phyloP scores from a whole-genome alignment of 2,797 vertebrate species.

The Lemur catta region DNA sequence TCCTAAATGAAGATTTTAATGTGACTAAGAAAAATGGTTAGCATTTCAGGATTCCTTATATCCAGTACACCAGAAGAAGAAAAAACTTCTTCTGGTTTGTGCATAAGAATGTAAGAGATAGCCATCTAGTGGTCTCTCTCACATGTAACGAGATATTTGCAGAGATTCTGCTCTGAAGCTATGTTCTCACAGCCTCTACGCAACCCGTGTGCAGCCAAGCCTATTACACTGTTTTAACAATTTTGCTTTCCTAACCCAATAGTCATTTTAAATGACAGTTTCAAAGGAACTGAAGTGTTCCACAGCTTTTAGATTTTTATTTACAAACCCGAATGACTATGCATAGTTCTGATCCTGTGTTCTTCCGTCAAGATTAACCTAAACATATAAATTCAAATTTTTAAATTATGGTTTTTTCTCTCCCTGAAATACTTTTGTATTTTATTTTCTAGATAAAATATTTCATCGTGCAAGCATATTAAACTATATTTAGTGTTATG shows the following conservation, averaged over 20 bases:
- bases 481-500: not conserved
- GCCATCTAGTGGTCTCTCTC: slow-evolving; percentile 21
- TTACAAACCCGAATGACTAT: not conserved
- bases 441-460: not conserved
- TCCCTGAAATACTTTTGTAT: not conserved
- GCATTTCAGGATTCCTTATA: not conserved
- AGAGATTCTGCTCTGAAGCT: not conserved
- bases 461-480: not conserved
- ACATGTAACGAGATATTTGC: fast-evolving
- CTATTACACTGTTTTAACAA: not conserved
- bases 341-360: not conserved
- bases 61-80: not conserved
- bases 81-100: not conserved
- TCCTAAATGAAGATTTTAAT: not conserved
- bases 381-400: not conserved
- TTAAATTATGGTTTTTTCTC: not conserved
- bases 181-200: not conserved
- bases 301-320: not conserved
- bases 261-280: not conserved
- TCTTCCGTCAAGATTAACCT: not conserved
- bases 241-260: not conserved
- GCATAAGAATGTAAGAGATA: not conserved
- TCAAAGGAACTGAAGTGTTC: not conserved
- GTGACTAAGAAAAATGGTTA: not conserved
- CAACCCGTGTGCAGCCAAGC: not conserved